Evolutionary conservation across 2,797 vertebrate genomes (phyloP).

Genomic region (Chanos chanos): DNA sequence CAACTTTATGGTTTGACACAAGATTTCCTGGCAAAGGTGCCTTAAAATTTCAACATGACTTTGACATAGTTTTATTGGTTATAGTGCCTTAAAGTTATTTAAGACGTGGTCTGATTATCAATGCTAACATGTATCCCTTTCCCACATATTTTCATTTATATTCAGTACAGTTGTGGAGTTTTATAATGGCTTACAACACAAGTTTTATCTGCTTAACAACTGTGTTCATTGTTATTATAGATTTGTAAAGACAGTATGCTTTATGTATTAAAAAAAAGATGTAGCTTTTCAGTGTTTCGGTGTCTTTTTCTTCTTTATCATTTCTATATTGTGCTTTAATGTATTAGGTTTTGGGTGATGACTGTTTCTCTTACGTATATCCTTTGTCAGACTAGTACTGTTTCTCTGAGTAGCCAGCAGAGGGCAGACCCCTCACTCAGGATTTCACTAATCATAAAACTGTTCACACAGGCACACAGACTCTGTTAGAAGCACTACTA

Average conservation of each 20-base stretch:
- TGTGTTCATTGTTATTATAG: slow-evolving; percentile 23
- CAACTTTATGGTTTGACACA: neutral
- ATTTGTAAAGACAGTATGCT: slow-evolving; percentile 55
- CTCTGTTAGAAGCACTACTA: too few species aligned
- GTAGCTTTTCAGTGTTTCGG: neutral
- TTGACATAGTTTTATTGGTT: neutral
- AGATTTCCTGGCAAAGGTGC: neutral
- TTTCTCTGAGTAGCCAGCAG: slow-evolving; percentile 45
- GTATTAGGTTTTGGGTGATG: neutral
- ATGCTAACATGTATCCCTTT: neutral
- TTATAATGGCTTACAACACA: too few species aligned
- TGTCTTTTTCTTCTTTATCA: neutral
- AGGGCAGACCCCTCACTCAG: slow-evolving; percentile 45
- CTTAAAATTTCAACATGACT: slow-evolving; percentile 25
- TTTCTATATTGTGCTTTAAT: neutral
- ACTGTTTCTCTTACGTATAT: neutral
- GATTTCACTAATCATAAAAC: too few species aligned
- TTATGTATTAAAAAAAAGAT: slow-evolving; percentile 50
- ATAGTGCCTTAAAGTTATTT: neutral
- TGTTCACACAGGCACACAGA: too few species aligned
- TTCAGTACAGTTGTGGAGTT: too few species aligned
- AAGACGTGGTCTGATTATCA: neutral
- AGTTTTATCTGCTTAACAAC: neutral
- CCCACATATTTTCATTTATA: too few species aligned
- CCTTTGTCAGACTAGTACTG: neutral